Base-by-base conservation (phyloP, 2,888 invertebrate genomes). In the Plebejus anna region DNA sequence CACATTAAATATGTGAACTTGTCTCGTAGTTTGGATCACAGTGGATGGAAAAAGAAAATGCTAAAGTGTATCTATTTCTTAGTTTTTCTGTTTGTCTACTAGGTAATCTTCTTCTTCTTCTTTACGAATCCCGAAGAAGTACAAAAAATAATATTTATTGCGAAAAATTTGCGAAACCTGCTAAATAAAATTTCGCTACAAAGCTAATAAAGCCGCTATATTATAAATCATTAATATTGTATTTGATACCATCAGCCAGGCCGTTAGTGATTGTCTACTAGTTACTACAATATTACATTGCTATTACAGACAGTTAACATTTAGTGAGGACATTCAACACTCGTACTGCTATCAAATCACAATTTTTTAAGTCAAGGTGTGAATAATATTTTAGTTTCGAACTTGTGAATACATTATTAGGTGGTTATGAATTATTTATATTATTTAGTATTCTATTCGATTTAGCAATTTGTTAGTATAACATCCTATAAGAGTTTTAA, bases 351-450 rank as follows among this genome's bases (percentile, higher is more conserved):
- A 66, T 66, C 66, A 66, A 66, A 66, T 66, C 9, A 66, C 32
- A 13, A 66, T 66, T 36, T 66, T 36, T 66, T 11, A 66, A 66
- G 66, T 66, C 66, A 66, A 66, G 66, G 32, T 36, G 66, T 66
- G 66, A 66, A 66, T 66, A 36, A 66, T 66, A 66, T 66, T 66
- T 66, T 66, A 66, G 66, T 66, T 32, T 66, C 13, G 32, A 16
- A 5, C 66, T 32, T 5, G 61, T 28, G 32, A 66, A 66, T 66
- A 66, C 9, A 66, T 32, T 66, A 32, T 66, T 66, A 13, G 7
- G n/a, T 11, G 66, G 4, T 32, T 66, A 32, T 32, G 13, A 66
- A 66, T 36, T 66, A 66, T 66, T 11, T 66, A 66, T 66, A 13
- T 28, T 13, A 5, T 32, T 32, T 32, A 66, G 28, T 32, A 66